Conservation (phyloP, 2,888 invertebrate species). For the Caenorhabditis sp. region DNA sequence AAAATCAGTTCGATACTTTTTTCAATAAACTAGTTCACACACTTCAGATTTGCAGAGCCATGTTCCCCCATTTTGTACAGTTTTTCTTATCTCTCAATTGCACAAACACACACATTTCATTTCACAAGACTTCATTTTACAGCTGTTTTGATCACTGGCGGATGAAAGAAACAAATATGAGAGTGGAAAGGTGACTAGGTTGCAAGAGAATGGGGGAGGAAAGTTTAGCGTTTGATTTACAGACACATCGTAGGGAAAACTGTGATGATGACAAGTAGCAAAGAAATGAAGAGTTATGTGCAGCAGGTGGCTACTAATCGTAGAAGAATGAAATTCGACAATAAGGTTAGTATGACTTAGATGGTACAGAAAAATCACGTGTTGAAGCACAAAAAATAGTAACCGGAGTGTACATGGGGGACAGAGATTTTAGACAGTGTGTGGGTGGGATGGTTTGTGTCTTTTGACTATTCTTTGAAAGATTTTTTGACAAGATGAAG, state of each 20-base stretch:
- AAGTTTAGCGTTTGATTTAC: constrained; percentile 19
- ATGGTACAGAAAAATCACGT: not conserved
- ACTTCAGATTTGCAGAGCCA: too few species aligned
- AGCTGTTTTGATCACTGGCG: constrained; percentile 28
- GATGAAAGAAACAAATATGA: constrained; percentile 26
- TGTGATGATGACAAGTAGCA: not conserved
- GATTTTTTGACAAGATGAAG: not conserved
- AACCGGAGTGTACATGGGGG: constrained; percentile 33
- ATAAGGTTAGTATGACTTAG: constrained; percentile 2
- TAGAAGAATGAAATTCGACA: constrained; percentile 2
- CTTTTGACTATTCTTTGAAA: constrained; percentile 1
- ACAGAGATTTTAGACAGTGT: constrained; percentile 12
- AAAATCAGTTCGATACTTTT: too few species aligned
- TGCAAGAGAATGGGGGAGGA: constrained; percentile 10
- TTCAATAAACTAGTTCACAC: too few species aligned
- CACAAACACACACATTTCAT: not conserved
- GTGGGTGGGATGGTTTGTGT: not conserved
- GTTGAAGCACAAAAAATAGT: not conserved
- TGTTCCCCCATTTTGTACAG: too few species aligned
- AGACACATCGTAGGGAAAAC: constrained; percentile 13
- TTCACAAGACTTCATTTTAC: constrained; percentile 28
- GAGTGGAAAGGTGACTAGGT: constrained; percentile 35
- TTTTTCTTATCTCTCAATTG: not conserved
- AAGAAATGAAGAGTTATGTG: not conserved
- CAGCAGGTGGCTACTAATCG: constrained; percentile 6